Evolutionary conservation across 2,888 invertebrate species (phyloP).

Genomic region (Halictus quadricinctus): DNA sequence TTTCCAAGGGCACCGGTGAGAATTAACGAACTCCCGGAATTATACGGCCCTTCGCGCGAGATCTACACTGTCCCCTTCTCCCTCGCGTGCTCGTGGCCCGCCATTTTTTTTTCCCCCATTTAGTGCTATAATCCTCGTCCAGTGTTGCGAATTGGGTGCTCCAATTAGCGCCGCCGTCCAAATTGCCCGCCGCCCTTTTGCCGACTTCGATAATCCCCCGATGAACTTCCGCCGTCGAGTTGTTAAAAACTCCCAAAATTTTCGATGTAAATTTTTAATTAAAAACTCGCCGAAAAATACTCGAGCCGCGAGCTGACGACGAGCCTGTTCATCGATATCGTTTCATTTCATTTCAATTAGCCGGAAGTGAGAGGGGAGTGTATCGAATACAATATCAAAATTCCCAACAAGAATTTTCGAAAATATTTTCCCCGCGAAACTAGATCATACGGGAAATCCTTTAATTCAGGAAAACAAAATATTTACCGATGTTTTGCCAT

Average conservation of each 20-base stretch:
- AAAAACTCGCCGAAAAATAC: neutral
- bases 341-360: neutral
- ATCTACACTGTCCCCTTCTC: neutral
- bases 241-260: neutral
- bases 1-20: conserved; percentile 20
- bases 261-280: neutral
- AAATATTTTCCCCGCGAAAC: neutral
- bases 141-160: neutral
- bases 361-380: neutral
- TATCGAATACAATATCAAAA: neutral
- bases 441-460: neutral
- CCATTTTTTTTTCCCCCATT: neutral
- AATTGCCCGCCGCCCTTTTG: neutral
- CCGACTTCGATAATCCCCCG: neutral
- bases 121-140: neutral
- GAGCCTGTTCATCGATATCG: neutral
- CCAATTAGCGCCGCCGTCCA: neutral
- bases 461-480: neutral
- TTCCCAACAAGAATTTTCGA: neutral
- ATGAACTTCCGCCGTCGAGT: neutral
- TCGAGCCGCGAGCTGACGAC: neutral
- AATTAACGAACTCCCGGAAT: conserved; percentile 36
- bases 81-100: conserved; percentile 6
- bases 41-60: neutral
- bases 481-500: neutral